Conservation (phyloP, 2,797 vertebrate species). For the Halcyon smyrnensis region DNA sequence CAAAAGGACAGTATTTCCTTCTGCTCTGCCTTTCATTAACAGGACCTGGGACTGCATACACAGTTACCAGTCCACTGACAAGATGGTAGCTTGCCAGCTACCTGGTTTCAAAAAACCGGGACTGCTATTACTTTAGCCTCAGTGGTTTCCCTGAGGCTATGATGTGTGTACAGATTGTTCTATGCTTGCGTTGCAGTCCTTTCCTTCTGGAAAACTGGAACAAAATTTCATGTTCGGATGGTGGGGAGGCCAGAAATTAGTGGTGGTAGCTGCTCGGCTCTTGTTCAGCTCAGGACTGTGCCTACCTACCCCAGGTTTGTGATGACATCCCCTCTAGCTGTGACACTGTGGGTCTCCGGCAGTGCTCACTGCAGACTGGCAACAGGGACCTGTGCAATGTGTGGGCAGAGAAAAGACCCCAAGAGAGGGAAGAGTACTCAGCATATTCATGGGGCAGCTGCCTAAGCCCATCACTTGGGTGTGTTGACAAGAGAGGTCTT, state of each 20-base stretch:
- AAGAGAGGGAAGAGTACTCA: background rate
- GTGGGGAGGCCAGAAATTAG: background rate
- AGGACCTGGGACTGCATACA: background rate
- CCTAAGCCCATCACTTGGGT: background rate
- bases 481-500: background rate
- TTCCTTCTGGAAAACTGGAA: background rate
- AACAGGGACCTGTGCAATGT: rapidly evolving
- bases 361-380: background rate
- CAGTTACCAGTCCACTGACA: background rate
- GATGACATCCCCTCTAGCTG: background rate
- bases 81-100: background rate
- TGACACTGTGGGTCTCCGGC: background rate
- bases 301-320: background rate
- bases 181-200: background rate
- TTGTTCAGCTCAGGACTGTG: background rate
- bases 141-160: background rate
- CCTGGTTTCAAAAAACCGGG: background rate
- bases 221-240: background rate
- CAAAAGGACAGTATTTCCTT: background rate
- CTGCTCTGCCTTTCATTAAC: background rate
- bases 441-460: background rate
- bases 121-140: background rate
- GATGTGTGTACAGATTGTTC: background rate
- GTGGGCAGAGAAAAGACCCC: background rate
- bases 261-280: background rate